These are phyloP conservation scores for Nasonia vitripennis DNA, from an alignment of 1,140 invertebrate genomes.

Conservation along the genomic window DNA sequence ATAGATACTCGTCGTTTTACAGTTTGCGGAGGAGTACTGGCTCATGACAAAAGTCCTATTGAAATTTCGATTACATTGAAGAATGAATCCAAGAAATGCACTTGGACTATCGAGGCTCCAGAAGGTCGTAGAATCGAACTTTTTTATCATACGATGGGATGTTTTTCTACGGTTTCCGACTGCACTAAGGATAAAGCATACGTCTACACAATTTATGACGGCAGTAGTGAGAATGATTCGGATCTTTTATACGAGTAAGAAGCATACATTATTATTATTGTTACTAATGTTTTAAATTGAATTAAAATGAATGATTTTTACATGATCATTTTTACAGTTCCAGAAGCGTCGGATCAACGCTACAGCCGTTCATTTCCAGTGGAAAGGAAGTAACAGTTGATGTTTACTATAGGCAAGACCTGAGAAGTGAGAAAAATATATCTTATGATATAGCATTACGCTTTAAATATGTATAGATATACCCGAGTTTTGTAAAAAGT, in stretches of 20 bases:
- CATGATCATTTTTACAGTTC: not conserved
- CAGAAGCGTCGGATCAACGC: not conserved
- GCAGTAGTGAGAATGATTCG: not conserved
- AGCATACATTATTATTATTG: not conserved
- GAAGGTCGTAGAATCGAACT: not conserved
- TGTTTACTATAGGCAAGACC: not conserved
- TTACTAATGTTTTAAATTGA: not conserved
- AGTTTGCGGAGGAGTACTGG: not conserved
- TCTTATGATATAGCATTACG: not conserved
- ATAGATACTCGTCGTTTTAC: not conserved
- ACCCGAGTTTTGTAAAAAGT: not conserved
- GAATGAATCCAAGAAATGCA: not conserved
- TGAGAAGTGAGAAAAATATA: not conserved
- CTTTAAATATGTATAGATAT: not conserved
- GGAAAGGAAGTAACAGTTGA: not conserved
- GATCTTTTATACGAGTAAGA: not conserved
- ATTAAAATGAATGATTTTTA: not conserved
- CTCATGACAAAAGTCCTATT: not conserved
- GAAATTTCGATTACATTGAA: not conserved
- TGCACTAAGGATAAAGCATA: not conserved
- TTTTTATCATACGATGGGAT: not conserved
- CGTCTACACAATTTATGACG: not conserved
- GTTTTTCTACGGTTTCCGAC: not conserved
- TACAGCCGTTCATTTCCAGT: not conserved
- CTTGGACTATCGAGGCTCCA: not conserved